Evolutionary conservation across 2,888 invertebrate species (phyloP).

Genomic region (Sisyra nigra): DNA sequence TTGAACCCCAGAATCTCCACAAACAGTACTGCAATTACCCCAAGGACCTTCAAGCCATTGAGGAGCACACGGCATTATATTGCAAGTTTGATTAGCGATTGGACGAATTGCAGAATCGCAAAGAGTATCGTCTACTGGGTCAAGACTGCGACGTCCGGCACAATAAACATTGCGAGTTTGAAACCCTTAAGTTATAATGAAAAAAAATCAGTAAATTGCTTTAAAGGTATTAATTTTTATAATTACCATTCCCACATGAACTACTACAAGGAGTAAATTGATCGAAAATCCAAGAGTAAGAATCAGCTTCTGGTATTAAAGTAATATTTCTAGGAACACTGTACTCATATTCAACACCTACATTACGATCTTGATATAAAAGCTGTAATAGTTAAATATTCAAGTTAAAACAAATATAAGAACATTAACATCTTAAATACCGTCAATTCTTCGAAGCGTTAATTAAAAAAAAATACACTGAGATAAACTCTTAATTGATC

Average conservation of each 20-base stretch:
- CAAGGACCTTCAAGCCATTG: slow-evolving; percentile 67
- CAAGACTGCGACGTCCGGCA: slow-evolving; percentile 53
- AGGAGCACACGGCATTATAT: slow-evolving; percentile 59
- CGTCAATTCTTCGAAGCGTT: too few relatives aligned
- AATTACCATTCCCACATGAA: slow-evolving; percentile 78
- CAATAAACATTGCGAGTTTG: slow-evolving; percentile 69
- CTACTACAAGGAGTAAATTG: slow-evolving; percentile 66
- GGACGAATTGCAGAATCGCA: slow-evolving; percentile 70
- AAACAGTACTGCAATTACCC: slow-evolving; percentile 67
- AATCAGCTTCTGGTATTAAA: slow-evolving; percentile 46
- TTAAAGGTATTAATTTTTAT: slow-evolving; percentile 7
- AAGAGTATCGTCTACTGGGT: slow-evolving; percentile 53
- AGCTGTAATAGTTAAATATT: slow-evolving; percentile 34
- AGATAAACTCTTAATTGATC: too few relatives aligned
- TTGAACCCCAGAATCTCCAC: slow-evolving; percentile 60
- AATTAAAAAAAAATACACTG: too few relatives aligned
- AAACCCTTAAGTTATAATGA: slow-evolving; percentile 37
- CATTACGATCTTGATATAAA: slow-evolving; percentile 65
- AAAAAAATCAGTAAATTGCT: background rate
- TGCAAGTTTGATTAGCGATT: slow-evolving; percentile 51
- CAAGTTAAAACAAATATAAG: slow-evolving; percentile 4
- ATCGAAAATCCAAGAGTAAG: slow-evolving; percentile 70
- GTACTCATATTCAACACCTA: slow-evolving; percentile 80
- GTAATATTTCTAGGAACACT: slow-evolving; percentile 62
- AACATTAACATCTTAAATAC: too few relatives aligned